phyloP scores from a whole-genome alignment of 2,113 vertebrate genomes.

The Cinclus cinclus region DNA sequence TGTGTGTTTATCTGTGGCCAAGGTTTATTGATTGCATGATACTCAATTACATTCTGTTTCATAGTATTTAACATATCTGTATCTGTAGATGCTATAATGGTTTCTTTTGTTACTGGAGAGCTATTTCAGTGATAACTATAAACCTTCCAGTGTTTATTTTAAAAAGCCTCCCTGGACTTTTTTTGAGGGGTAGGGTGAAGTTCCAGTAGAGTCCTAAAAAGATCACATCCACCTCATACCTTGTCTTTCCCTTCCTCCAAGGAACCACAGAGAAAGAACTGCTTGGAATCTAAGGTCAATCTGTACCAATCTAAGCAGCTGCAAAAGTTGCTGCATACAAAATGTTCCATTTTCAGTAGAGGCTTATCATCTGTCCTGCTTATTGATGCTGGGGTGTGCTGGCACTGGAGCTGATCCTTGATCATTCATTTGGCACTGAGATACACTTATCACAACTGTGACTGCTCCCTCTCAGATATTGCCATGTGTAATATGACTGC shows the following conservation, averaged over 20 bases:
- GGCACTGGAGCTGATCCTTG: constrained; percentile 3
- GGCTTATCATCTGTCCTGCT: background rate
- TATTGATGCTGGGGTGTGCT: background rate
- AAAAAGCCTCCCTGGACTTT: background rate
- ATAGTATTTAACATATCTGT: background rate
- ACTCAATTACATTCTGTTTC: background rate
- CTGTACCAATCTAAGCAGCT: background rate
- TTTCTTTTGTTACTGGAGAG: background rate
- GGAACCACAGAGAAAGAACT: background rate
- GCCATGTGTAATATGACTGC: background rate
- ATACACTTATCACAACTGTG: background rate
- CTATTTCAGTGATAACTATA: background rate
- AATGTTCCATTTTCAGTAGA: background rate
- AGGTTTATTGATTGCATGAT: background rate
- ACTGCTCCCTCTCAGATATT: background rate
- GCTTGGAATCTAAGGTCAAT: background rate
- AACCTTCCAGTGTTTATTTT: background rate
- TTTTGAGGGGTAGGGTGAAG: background rate
- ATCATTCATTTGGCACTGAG: background rate
- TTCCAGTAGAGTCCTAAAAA: background rate
- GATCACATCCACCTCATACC: background rate
- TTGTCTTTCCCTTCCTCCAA: background rate
- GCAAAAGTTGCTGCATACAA: background rate
- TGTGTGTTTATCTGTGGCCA: background rate
- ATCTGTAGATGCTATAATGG: background rate